Evolutionary conservation across 2,797 vertebrate genomes (phyloP).

Genomic region (Peromyscus aztecus): DNA sequence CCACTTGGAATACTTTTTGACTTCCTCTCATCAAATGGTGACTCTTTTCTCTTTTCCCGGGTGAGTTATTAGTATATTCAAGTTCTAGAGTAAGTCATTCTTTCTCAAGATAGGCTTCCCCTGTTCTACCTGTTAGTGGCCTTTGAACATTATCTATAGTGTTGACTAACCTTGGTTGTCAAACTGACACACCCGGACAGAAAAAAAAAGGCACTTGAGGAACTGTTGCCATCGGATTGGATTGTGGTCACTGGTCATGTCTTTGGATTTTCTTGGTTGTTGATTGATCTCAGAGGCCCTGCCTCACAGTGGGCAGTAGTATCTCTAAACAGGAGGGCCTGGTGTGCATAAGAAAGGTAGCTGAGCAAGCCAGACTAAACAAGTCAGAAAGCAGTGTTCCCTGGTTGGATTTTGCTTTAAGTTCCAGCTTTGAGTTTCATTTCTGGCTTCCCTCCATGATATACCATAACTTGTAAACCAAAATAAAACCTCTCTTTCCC

Average conservation of each 20-base stretch:
- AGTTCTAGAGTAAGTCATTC: background rate
- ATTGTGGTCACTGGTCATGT: background rate
- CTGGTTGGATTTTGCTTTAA: background rate
- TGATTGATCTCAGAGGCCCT: background rate
- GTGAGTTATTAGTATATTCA: background rate
- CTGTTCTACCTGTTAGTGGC: background rate
- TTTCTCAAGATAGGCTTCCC: background rate
- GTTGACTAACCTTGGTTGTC: background rate
- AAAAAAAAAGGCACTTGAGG: too few species aligned
- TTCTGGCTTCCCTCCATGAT: background rate
- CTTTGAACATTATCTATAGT: background rate
- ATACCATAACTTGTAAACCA: background rate
- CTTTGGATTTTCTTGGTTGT: background rate
- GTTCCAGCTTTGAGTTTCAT: background rate
- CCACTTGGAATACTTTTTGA: background rate
- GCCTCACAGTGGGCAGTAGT: background rate
- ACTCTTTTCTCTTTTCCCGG: background rate
- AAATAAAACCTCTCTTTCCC: background rate
- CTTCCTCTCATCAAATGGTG: background rate
- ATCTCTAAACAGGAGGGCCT: too few species aligned
- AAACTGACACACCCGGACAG: background rate
- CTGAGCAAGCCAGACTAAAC: background rate
- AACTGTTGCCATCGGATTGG: background rate
- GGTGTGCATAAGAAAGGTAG: too few species aligned
- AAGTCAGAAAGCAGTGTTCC: background rate